These are phyloP conservation scores for Mechanitis mazaeus DNA, from an alignment of 2,888 invertebrate genomes.

Conservation along the genomic window DNA sequence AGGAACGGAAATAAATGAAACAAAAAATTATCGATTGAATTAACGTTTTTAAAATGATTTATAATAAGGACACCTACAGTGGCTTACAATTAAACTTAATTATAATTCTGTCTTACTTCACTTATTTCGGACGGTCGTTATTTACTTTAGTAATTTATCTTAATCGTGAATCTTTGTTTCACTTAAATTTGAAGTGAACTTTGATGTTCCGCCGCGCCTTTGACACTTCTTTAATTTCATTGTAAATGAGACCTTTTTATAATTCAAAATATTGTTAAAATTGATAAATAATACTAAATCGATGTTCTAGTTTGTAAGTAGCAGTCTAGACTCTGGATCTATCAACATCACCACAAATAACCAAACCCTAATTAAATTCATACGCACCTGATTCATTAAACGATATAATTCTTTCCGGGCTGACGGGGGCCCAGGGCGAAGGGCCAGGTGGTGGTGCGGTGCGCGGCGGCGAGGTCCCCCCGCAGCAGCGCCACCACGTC, in stretches of 20 bases:
- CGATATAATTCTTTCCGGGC: conserved; percentile 59
- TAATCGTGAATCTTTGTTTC: conserved; percentile 18
- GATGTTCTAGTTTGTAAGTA: not conserved
- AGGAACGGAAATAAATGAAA: too few species aligned
- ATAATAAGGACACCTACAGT: too few species aligned
- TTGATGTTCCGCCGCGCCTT: conserved; percentile 13
- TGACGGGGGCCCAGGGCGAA: conserved; percentile 56
- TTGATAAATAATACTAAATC: not conserved
- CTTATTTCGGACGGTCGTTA: conserved; percentile 5
- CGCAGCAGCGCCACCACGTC: conserved; percentile 74
- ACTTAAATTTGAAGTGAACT: conserved; percentile 18
- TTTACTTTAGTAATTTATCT: conserved; percentile 14
- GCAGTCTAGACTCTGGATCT: too few species aligned
- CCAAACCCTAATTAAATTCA: too few species aligned
- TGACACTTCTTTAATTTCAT: conserved; percentile 10
- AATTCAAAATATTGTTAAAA: not conserved
- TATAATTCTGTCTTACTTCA: not conserved
- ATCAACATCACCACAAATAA: too few species aligned
- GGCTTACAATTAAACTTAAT: not conserved
- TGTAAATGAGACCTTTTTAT: conserved; percentile 11
- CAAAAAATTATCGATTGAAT: too few species aligned
- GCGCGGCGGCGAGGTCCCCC: conserved; percentile 63
- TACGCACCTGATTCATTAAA: conserved; percentile 44
- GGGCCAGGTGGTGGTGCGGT: conserved; percentile 57
- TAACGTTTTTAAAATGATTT: too few species aligned